phyloP scores from a whole-genome alignment of 2,113 vertebrate genomes.

The Istiophorus platypterus region DNA sequence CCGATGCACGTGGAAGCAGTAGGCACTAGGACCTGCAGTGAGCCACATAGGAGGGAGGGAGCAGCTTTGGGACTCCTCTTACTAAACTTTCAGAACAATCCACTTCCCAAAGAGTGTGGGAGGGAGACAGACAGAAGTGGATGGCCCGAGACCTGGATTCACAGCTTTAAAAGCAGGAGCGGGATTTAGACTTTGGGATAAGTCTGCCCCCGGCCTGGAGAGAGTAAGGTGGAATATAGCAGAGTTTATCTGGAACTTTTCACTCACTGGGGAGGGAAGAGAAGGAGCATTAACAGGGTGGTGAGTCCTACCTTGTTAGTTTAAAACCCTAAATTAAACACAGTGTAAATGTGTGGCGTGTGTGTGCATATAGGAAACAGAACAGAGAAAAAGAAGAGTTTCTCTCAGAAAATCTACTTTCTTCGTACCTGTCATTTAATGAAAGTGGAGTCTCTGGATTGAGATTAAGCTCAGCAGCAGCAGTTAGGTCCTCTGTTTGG shows the following conservation, averaged over 20 bases:
- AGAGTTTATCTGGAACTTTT: constrained; percentile 67
- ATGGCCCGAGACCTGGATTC: constrained; percentile 77
- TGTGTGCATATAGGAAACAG: not conserved
- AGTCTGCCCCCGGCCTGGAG: constrained; percentile 53
- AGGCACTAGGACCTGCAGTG: constrained; percentile 86
- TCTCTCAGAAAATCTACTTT: constrained; percentile 6
- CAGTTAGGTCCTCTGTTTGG: constrained; percentile 25
- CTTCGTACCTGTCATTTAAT: constrained; percentile 72
- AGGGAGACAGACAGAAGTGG: constrained; percentile 74
- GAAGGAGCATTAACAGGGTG: constrained; percentile 60
- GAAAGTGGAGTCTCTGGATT: constrained; percentile 66
- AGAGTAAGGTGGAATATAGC: constrained; percentile 76
- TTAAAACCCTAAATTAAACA: constrained; percentile 37
- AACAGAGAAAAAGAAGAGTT: not conserved
- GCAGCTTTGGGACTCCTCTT: constrained; percentile 77
- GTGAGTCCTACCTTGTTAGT: constrained; percentile 68
- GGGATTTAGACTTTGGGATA: constrained; percentile 76
- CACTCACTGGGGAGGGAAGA: constrained; percentile 56
- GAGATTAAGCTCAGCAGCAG: constrained; percentile 45
- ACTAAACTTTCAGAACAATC: constrained; percentile 84
- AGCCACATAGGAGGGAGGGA: constrained; percentile 74
- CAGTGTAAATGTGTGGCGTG: constrained; percentile 8
- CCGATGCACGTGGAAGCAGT: constrained; percentile 44
- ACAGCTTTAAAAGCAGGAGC: constrained; percentile 70
- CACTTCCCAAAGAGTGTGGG: constrained; percentile 81